Base-by-base conservation (phyloP, 2,797 vertebrate species). In the Vultur gryphus region DNA sequence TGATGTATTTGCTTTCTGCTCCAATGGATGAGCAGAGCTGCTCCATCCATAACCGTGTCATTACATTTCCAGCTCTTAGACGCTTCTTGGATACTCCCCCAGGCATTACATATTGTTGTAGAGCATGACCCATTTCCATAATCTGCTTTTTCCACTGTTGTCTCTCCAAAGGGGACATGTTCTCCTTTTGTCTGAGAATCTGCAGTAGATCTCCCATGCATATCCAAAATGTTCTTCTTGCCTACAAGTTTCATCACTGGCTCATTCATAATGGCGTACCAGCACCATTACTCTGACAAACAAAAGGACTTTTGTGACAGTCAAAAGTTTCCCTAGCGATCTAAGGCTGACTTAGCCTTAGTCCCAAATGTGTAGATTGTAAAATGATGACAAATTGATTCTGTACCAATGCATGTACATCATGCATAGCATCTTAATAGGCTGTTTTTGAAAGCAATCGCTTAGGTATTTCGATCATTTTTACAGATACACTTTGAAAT, bases 1-100 rank as follows among this genome's bases (percentile, higher is more conserved):
- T 29, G 67, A 95, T 72, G 46, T 14, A 92, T 91, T 79, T 93
- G 26, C 67, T 89, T 92, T 96, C 84, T 87, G 76, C 72, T 91
- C 61, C 78, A 92, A 72, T 14, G 82, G 69, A 87, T 65, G 87
- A 95, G 62, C 73, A 80, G 82, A 93, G 69, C 37, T 81, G 69
- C 49, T 87, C 54, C 87, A 93, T 83, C 78, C 78, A 75, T 87
- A 92, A 76, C 66, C 0, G 0, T 48, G 65, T 80, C 59, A 77
- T 75, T 84, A 77, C 41, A 95, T 81, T 93, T 87, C 75, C 93
- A 94, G 64, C 57, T 85, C 92, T 87, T 37, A 84, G 72, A 62
- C 0, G 0, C 65, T 84, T 51, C 81, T 71, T 75, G 75, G 78
- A 85, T 87, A 62, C 54, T 87, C 87, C 82, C 87, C 86, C 82